phyloP scores from a whole-genome alignment of 2,888 invertebrate genomes.

The Drosophila histrio region DNA sequence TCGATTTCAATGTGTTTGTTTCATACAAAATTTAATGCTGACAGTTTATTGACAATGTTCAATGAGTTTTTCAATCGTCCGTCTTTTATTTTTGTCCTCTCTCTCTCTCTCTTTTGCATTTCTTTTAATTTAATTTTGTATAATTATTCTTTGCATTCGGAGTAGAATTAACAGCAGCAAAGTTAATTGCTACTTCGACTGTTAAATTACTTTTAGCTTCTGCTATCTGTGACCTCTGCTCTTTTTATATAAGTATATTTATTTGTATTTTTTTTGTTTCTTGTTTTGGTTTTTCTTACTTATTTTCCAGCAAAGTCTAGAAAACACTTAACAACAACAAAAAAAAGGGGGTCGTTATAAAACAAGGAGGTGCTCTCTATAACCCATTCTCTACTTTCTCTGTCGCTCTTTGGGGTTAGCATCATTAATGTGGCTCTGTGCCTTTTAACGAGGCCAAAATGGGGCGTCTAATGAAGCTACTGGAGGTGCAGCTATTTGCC shows the following conservation, averaged over 20 bases:
- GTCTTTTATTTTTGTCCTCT: too few relatives aligned
- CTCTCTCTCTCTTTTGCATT: background rate
- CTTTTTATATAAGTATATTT: background rate
- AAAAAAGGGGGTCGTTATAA: background rate
- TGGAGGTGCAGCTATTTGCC: constrained; percentile 6
- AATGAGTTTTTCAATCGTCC: too few relatives aligned
- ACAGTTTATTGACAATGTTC: too few relatives aligned
- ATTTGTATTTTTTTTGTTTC: background rate
- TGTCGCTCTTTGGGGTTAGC: background rate
- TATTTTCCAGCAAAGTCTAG: background rate
- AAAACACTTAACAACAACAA: background rate
- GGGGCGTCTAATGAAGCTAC: constrained; percentile 20
- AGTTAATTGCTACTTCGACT: background rate
- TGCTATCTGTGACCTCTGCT: background rate
- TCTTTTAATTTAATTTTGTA: background rate
- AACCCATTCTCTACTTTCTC: background rate
- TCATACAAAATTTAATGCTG: too few relatives aligned
- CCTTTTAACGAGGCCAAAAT: constrained; percentile 7
- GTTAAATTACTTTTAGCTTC: background rate
- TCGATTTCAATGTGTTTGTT: too few relatives aligned
- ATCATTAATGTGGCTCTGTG: constrained; percentile 5
- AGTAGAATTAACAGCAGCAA: background rate
- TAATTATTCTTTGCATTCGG: background rate
- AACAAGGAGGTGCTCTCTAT: background rate
- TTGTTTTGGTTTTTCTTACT: background rate